phyloP scores from a whole-genome alignment of 2,797 vertebrate genomes.

The Enteromius thamalakanensis region DNA sequence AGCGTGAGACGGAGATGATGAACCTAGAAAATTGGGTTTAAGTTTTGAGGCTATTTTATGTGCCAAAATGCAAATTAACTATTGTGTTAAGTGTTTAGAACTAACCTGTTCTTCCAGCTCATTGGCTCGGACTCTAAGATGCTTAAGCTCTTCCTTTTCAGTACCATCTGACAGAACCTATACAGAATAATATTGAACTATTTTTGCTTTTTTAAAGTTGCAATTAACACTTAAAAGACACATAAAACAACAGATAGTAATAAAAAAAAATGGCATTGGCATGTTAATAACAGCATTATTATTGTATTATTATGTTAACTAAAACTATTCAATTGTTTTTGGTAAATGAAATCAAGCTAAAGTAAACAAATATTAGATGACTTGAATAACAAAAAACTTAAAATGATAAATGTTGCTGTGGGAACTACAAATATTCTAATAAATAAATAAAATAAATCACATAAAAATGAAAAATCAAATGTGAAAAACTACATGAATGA shows the following conservation, averaged over 20 bases:
- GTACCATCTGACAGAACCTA: constrained; percentile 19
- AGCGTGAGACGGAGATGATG: constrained; percentile 57
- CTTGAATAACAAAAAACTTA: not conserved
- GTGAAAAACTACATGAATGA: not conserved
- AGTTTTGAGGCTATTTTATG: not conserved
- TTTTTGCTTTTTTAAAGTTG: not conserved
- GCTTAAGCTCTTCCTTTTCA: constrained; percentile 44
- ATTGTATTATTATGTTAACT: not conserved
- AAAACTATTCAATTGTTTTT: not conserved
- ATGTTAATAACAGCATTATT: not conserved
- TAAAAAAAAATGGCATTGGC: not conserved
- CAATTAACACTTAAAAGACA: not conserved
- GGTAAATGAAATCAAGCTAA: not conserved
- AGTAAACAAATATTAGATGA: not conserved
- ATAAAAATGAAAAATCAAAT: not conserved
- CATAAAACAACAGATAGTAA: not conserved
- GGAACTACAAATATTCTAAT: not conserved
- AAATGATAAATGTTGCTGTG: not conserved
- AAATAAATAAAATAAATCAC: not conserved
- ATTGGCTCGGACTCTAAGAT: constrained; percentile 43
- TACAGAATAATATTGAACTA: not conserved
- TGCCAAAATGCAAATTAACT: not conserved
- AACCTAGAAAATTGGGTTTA: constrained; percentile 52
- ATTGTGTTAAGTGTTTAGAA: not conserved
- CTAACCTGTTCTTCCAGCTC: constrained; percentile 63